Base-by-base conservation (phyloP, 2,888 invertebrate genomes). In the Xanthorhoe designata region DNA sequence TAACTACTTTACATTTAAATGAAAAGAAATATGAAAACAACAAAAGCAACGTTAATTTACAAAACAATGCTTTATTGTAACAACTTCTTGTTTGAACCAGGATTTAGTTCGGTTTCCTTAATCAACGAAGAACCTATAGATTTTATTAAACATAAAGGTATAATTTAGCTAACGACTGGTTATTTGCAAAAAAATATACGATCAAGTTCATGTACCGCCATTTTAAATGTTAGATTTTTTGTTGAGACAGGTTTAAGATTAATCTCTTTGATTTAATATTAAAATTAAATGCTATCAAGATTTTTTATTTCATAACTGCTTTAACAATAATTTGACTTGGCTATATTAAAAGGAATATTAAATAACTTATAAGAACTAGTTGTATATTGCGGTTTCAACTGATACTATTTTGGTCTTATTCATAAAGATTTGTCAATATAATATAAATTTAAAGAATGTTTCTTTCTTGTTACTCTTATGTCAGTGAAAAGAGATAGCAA, bases 191-290 rank as follows among this genome's bases (percentile, higher is more conserved):
- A 49, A 63, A 57, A 32, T 18, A 2, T 35, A 51, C 56, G 18
- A 35, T n/a, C n/a, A n/a, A 8, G 18, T 55, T 32, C 19, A 3
- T 19, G 50, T 50, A 61, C 24, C 7, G 29, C 47, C 55, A 62
- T 50, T 56, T 42, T 50, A 47, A 53, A 49, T 49, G 19, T 54
- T 49, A 53, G 54, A 35, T 54, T 47, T 54, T 54, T 61, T 58
- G 32, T 50, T 15, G 35, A 49, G 35, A 61, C 53, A 10, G n/a
- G 58, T 50, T 58, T 58, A 13, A 32, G 17, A 15, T 47, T 47
- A 47, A 47, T 47, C 35, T 52, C 6, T 24, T 24, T 24, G 51
- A 24, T 51, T 51, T 51, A 51, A 32, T 35, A 35, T 35, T 18
- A 35, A 35, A 53, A 35, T 53, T 53, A 35, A 53, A 53, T 35